Evolutionary conservation across 1,140 invertebrate genomes (phyloP).

Genomic region (Caerostris darwini): DNA sequence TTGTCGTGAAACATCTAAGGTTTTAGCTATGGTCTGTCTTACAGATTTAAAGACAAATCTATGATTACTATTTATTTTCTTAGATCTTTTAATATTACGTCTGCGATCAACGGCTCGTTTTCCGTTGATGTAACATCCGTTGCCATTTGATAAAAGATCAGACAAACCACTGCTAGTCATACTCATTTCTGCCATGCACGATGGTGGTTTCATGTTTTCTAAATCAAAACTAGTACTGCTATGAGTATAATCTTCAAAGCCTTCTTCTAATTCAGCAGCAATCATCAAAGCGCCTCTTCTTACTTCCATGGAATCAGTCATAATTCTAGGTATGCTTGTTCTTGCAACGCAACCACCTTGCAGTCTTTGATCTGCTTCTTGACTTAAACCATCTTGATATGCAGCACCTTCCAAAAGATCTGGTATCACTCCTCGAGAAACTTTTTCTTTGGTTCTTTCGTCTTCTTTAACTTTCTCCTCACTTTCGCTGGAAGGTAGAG

Average conservation of each 20-base stretch:
- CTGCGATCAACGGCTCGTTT: constrained; percentile 68
- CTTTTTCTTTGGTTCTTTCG: constrained; percentile 78
- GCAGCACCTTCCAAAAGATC: constrained; percentile 74
- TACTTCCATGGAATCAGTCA: constrained; percentile 83
- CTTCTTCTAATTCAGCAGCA: constrained; percentile 76
- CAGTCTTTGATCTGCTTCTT: neutral
- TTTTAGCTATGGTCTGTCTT: constrained; percentile 58
- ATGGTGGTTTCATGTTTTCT: constrained; percentile 90
- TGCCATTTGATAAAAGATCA: constrained; percentile 78
- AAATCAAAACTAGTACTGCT: constrained; percentile 86
- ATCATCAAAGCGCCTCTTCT: constrained; percentile 83
- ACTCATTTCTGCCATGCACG: constrained; percentile 84
- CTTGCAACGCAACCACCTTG: constrained; percentile 65
- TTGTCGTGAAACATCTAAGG: constrained; percentile 58
- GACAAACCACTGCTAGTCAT: constrained; percentile 80
- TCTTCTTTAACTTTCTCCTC: constrained; percentile 78
- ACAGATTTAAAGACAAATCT: constrained; percentile 76
- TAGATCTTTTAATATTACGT: constrained; percentile 68
- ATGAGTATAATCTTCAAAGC: constrained; percentile 79
- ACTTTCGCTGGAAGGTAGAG: constrained; percentile 62
- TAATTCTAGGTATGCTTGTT: constrained; percentile 71
- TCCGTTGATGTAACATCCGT: constrained; percentile 74
- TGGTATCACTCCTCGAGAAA: constrained; percentile 66
- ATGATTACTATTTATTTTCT: constrained; percentile 59
- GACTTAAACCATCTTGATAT: constrained; percentile 51